Conservation (phyloP, 2,888 invertebrate species). For the Conops quadrifasciatus region DNA sequence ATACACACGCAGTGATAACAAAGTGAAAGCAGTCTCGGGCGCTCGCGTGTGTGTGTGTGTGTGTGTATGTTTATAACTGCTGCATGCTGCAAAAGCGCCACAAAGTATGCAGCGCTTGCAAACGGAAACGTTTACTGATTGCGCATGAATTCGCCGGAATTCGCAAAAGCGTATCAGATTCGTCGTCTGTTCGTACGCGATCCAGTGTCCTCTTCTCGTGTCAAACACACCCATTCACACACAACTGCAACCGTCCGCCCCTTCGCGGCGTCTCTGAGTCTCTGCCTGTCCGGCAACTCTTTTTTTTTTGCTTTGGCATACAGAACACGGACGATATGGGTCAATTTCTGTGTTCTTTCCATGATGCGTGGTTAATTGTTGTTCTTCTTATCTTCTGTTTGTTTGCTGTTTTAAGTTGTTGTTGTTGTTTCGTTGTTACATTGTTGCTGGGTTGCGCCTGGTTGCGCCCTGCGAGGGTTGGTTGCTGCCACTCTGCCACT, state of each 20-base stretch:
- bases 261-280: no score
- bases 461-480: neutral
- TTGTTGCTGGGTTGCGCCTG: neutral
- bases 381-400: neutral
- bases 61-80: neutral
- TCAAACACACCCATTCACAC: conserved; percentile 7
- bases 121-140: conserved; percentile 23
- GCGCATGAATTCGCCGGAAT: conserved; percentile 15
- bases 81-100: conserved; percentile 20
- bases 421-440: neutral
- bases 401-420: neutral
- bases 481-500: neutral
- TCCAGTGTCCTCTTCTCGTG: no score
- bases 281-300: neutral
- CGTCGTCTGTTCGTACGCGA: neutral
- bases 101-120: conserved; percentile 27
- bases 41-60: neutral
- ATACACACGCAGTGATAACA: neutral
- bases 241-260: conserved; percentile 6
- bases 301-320: conserved; percentile 7
- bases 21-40: neutral
- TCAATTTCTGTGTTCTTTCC: neutral
- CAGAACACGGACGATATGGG: neutral
- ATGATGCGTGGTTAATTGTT: neutral
- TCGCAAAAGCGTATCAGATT: conserved; percentile 12